Conservation (phyloP, 2,797 vertebrate genomes). For the Acanthiza pusilla region DNA sequence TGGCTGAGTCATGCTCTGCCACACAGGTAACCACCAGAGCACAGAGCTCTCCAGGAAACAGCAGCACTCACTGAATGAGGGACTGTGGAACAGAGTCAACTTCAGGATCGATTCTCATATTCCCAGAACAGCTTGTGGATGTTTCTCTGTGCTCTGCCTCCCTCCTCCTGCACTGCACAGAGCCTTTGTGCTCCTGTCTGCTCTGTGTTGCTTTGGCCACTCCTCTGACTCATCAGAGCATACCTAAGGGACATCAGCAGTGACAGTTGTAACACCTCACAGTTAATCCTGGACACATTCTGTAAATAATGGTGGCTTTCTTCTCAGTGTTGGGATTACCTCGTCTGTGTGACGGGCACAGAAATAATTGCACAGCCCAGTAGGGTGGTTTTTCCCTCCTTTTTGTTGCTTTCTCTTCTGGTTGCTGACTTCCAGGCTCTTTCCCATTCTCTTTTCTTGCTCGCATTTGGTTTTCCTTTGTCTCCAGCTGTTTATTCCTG, state of each 20-base stretch:
- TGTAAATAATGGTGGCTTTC: not conserved
- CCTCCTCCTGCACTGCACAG: not conserved
- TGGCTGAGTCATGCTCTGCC: not conserved
- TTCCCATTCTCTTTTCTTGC: not conserved
- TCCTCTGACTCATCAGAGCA: not conserved
- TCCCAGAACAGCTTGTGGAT: too few relatives aligned
- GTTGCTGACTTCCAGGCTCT: not conserved
- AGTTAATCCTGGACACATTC: not conserved
- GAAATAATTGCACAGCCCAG: not conserved
- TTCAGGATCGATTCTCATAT: not conserved
- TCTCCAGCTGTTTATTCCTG: not conserved
- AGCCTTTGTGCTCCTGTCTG: not conserved
- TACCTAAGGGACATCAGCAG: not conserved
- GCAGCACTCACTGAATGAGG: not conserved
- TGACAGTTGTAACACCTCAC: not conserved
- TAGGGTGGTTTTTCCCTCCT: not conserved
- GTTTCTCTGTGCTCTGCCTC: not conserved
- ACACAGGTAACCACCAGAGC: not conserved
- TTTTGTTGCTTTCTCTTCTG: not conserved
- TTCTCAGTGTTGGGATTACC: not conserved
- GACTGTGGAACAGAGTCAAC: not conserved
- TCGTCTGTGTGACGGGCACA: accelerated
- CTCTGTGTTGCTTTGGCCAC: not conserved
- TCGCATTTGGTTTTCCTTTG: not conserved
- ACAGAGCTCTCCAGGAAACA: not conserved